These are phyloP conservation scores for Seira ritae DNA, from an alignment of 2,888 invertebrate species.

Conservation along the genomic window DNA sequence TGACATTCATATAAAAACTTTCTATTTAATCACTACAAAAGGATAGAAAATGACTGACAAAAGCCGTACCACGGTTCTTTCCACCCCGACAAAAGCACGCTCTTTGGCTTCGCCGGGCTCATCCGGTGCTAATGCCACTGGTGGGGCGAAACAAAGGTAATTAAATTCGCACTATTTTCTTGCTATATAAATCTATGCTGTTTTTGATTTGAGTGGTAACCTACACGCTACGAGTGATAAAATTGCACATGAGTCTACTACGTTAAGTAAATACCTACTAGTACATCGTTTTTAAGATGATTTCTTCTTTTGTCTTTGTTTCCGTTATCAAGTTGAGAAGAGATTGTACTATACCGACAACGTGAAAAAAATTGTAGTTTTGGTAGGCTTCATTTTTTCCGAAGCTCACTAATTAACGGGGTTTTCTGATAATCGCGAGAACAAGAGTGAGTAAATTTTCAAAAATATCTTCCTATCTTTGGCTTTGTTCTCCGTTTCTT, in stretches of 20 bases:
- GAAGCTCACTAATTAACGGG: not conserved
- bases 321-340: not conserved
- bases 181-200: not conserved
- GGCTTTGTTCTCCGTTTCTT: not conserved
- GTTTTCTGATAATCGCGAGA: not conserved
- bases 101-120: slow-evolving; percentile 10
- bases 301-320: not conserved
- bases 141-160: slow-evolving; percentile 29
- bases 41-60: slow-evolving; percentile 46
- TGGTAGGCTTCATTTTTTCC: slow-evolving; percentile 5
- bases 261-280: not conserved
- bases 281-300: not conserved
- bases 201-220: not conserved
- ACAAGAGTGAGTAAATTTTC: not conserved
- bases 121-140: slow-evolving; percentile 20
- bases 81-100: slow-evolving; percentile 8
- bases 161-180: not conserved
- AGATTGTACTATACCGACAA: not conserved
- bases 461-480: not conserved
- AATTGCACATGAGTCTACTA: too few species aligned
- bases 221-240: slow-evolving; percentile 1
- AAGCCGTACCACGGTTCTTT: slow-evolving; percentile 45
- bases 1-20: not conserved
- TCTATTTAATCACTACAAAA: not conserved
- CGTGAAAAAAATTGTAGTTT: not conserved